Percentiles rank a stretch among this genome's conserved stretches.
Conservation (phyloP, 1,140 invertebrate genomes). For the Andrena cerasifolii region DNA sequence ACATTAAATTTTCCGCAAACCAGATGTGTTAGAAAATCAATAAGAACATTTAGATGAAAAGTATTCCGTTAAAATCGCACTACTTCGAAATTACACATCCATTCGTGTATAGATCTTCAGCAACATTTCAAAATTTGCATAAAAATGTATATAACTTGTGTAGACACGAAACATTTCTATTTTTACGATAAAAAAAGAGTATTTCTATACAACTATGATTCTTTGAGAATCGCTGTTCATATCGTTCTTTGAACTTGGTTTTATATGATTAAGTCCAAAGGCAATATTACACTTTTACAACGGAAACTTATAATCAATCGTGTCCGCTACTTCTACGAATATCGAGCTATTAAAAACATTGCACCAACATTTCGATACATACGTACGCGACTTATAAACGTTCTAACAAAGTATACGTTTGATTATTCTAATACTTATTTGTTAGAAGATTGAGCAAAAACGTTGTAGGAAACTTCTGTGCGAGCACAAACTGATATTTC, state of each 20-base stretch:
- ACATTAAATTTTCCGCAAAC: neutral
- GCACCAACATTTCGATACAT: slow-evolving; percentile 40
- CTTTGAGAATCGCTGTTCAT: slow-evolving; percentile 2
- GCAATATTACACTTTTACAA: neutral
- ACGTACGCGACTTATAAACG: slow-evolving; percentile 6
- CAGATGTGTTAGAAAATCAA: neutral
- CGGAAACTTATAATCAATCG: neutral
- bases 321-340: slow-evolving; percentile 15
- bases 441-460: slow-evolving; percentile 65
- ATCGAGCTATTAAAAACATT: slow-evolving; percentile 21
- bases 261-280: neutral
- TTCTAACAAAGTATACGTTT: slow-evolving; percentile 33
- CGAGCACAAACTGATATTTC: slow-evolving; percentile 1
- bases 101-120: slow-evolving; percentile 1
- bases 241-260: neutral
- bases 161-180: slow-evolving; percentile 11
- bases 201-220: neutral
- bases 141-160: slow-evolving; percentile 17
- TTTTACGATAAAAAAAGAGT: slow-evolving; percentile 9
- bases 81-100: neutral
- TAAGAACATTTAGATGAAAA: neutral
- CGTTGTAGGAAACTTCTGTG: slow-evolving; percentile 29
- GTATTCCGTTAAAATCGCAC: neutral
- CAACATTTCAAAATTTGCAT: slow-evolving; percentile 14
- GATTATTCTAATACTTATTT: slow-evolving; percentile 48